Evolutionary conservation across 2,113 vertebrate species (phyloP), one percentile per base, ranked within the genome.

Genomic region (Dascyllus trimaculatus): DNA sequence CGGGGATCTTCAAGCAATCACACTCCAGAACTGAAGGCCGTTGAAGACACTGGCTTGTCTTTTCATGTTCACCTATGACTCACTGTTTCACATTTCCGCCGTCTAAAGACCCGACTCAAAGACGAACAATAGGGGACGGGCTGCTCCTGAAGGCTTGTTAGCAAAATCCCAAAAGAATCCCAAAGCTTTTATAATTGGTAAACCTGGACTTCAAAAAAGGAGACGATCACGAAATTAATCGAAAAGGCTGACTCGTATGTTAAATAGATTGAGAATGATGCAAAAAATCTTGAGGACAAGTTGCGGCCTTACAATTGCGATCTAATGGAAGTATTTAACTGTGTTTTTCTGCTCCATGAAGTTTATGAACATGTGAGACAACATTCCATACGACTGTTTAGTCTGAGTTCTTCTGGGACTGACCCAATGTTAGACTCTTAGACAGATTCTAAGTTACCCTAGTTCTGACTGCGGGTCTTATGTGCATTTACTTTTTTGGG

Each of bases 141-240:
- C 59, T 48, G 46, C 7, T 0, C 1, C 19, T 67, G 60, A 75
- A 57, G 17, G 38, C 5, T 35, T 3, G 6, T 18, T 9, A 11
- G 14, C 26, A 14, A 60, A 78, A 70, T 70, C 63, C 22, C 40
- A 21, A 53, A 58, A 40, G 49, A 17, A 49, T 66, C 21, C 38
- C 5, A 81, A 67, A 75, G 17, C 19, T 26, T 48, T 14, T 3
- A 19, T 84, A 65, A 86, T 54, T 84, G 59, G 75, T 79, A 84
- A 81, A 43, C 4, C 2, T 22, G 14, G 4, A 29, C 43, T 7
- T 57, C n/a, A 24, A 63, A 59, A 73, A 81, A 54, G 48, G 21
- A 62, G 9, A 69, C 35, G 58, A 58, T 73, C 25, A 21, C 32
- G 11, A 56, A 46, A 35, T 49, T 58, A 82, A 58, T 45, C 56